Percentiles rank a stretch among this genome's conserved stretches.
Conservation (phyloP, 2,797 vertebrate species). For the Telmatherina bonti region DNA sequence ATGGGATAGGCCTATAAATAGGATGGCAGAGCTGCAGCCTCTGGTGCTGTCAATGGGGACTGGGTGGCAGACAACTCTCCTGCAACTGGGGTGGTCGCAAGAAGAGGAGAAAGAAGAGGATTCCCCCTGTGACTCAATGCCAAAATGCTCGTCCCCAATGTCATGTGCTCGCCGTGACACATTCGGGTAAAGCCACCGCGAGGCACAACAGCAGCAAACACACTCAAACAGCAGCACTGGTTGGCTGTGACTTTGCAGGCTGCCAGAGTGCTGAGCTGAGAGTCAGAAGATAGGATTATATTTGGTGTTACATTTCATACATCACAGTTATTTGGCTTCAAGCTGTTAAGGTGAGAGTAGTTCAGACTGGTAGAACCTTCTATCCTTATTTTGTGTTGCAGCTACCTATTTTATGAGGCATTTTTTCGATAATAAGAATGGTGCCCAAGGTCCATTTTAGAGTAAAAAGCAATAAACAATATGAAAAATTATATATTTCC, state of each 20-base stretch:
- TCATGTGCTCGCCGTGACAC: slow-evolving; percentile 53
- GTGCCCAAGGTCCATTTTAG: background rate
- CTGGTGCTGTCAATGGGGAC: slow-evolving; percentile 67
- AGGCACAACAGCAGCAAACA: slow-evolving; percentile 32
- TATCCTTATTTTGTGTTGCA: too few relatives aligned
- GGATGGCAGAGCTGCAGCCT: slow-evolving; percentile 61
- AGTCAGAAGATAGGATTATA: slow-evolving; percentile 19
- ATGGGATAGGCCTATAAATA: slow-evolving; percentile 72
- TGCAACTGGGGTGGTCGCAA: slow-evolving; percentile 31
- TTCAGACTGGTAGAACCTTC: slow-evolving; percentile 11
- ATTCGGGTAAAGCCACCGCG: slow-evolving; percentile 31
- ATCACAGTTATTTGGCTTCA: slow-evolving; percentile 15
- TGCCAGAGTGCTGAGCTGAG: slow-evolving; percentile 20
- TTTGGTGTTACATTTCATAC: slow-evolving; percentile 20
- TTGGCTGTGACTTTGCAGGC: slow-evolving; percentile 35
- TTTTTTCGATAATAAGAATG: background rate
- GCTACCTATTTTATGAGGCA: too few relatives aligned
- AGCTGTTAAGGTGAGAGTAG: slow-evolving; percentile 13
- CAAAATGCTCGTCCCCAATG: slow-evolving; percentile 63
- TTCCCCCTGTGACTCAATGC: slow-evolving; percentile 70
- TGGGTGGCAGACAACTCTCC: slow-evolving; percentile 65
- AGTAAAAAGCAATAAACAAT: background rate
- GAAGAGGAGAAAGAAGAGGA: slow-evolving; percentile 42
- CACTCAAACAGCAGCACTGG: slow-evolving; percentile 13
- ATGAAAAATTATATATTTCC: background rate